Base-by-base conservation (phyloP, 2,113 vertebrate species). In the Colius striatus region DNA sequence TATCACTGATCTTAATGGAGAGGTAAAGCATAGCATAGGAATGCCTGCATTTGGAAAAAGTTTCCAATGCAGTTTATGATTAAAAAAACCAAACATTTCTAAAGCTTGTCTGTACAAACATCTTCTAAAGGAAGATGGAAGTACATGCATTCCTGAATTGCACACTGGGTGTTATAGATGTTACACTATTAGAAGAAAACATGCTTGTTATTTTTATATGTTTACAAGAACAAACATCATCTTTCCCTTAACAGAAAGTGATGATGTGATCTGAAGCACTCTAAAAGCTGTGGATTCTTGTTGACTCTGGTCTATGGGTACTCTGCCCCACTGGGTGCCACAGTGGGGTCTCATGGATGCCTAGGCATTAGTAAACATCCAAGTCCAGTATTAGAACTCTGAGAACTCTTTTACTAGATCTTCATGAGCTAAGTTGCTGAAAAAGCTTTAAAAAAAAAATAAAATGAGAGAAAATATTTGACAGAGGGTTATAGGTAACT, bases 261-360 rank as follows among this genome's bases (percentile, higher is more conserved):
- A 62, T 41, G 32, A 18, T 30, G 18, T 32, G 7, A 74, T 80
- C 41, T 73, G 70, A 23, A 45, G 17, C 41, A 61, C 29, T 55
- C 23, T 32, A 50, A 65, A 12, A 74, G 32, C 15, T 63, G 50
- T 41, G 14, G 43, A 65, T 51, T 22, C 9, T 48, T 25, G 2
- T 18, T 75, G 48, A 21, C 47, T 74, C 34, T 73, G 41, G 6
- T 32, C 23, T 58, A 4, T 9, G 26, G 17, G 9, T 57, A 32
- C 30, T 82, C 62, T 4, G 6, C 27, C 78, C 11, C 27, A 19
- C 12, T 63, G 36, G 26, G 10, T 75, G 38, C 38, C 11, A 26
- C 38, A 21, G 10, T 47, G 34, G 9, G 16, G 1, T 79, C 55
- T 65, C 4, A 0, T 15, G 8, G 30, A 9, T 2, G 0, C 54